Evolutionary conservation across 2,797 vertebrate genomes (phyloP), one percentile per base, ranked within the genome.

Genomic region (Hydrocynus forskahlii): DNA sequence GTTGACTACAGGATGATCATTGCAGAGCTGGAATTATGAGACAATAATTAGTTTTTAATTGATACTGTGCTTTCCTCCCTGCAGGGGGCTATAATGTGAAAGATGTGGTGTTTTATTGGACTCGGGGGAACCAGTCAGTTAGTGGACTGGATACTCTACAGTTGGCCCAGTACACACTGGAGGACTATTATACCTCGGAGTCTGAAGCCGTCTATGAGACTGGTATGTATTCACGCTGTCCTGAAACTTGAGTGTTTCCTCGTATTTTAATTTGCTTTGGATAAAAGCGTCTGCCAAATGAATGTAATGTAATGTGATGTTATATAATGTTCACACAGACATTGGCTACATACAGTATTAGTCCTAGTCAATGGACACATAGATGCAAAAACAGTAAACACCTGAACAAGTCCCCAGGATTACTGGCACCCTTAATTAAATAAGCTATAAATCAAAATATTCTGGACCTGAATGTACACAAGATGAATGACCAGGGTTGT

Each of bases 31-130:
- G 19, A 38, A 64, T 83, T 40, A 59, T 81, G 59, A 63, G n/a
- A 55, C 77, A 45, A 70, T 83, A 75, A 78, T 83, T 81, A n/a
- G 59, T 70, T 81, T 73, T 59, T 80, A 14, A 62, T 29, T 52
- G 35, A 71, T 14, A 21, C 67, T 74, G 35, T 59, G 55, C 0
- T 60, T 60, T 74, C n/a, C 10, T 29, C 38, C 55, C 57, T 85
- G 0, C 86, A 97, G 97, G 96, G 97, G 96, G 96, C 81, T 97
- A 97, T 88, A 97, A 97, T 87, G 93, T 96, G 85, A 97, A 97
- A 59, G 96, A 97, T 86, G 96, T 97, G 64, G 95, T 93, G 90
- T 97, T 97, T 89, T 96, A 97, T 89, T 97, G 96, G 96, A 97
- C 96, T 60, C 92, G 96, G 89, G 96, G 96, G 83, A 97, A 97